phyloP scores from a whole-genome alignment of 2,888 invertebrate species.

The Pseudococcus viburni region DNA sequence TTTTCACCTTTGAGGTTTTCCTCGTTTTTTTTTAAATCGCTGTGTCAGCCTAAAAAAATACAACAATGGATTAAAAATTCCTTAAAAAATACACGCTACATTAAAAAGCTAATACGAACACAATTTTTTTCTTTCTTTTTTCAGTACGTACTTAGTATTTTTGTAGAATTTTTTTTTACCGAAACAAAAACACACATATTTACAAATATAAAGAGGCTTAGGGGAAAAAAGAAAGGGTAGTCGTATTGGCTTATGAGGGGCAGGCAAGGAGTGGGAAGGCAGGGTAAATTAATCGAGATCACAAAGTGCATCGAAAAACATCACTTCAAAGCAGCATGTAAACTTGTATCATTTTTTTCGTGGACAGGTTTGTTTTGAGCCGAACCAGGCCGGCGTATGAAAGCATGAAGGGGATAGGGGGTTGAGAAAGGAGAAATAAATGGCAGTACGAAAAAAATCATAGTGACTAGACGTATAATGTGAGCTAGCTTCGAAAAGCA shows the following conservation, averaged over 20 bases:
- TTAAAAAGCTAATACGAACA: slow-evolving; percentile 40
- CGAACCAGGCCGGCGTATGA: not conserved
- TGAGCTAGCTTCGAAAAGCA: slow-evolving; percentile 59
- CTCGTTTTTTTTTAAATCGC: not conserved
- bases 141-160: slow-evolving; percentile 9
- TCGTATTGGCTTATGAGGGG: not conserved
- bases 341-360: not conserved
- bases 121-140: slow-evolving; percentile 35
- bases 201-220: not conserved
- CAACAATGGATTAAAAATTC: slow-evolving; percentile 3
- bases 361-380: not conserved
- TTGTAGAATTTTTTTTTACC: slow-evolving; percentile 5
- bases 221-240: not conserved
- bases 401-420: not conserved
- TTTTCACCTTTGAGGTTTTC: not conserved
- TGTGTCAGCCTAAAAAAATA: slow-evolving; percentile 17
- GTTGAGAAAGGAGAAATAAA: not conserved
- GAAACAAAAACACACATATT: slow-evolving; percentile 12
- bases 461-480: slow-evolving; percentile 64
- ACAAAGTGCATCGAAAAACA: not conserved
- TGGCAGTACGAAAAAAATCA: slow-evolving; percentile 62
- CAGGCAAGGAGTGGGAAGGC: not conserved
- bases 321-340: slow-evolving; percentile 15
- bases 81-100: slow-evolving; percentile 3
- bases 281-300: slow-evolving; percentile 9